A percentile compares a stretch with the other conserved stretches of the same genome.
These are phyloP conservation scores for Sapayoa aenigma DNA, from an alignment of 2,113 vertebrate genomes.

Conservation along the genomic window DNA sequence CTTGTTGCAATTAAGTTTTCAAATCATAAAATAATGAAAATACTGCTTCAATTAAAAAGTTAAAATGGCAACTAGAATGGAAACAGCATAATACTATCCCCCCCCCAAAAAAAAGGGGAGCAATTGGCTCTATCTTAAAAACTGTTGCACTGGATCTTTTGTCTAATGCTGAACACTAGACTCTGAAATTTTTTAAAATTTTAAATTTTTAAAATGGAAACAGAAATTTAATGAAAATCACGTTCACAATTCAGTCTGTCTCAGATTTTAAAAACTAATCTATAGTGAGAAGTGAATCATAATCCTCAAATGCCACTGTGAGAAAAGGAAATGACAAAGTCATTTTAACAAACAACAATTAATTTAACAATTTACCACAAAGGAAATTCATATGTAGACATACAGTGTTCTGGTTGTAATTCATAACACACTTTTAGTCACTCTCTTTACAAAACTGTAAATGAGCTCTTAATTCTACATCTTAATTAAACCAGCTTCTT, in stretches of 20 bases:
- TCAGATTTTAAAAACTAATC: conserved; percentile 2
- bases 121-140: neutral
- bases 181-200: neutral
- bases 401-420: neutral
- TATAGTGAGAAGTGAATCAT: conserved; percentile 7
- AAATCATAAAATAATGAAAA: neutral
- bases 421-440: neutral
- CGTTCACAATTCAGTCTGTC: neutral
- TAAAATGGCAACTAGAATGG: neutral
- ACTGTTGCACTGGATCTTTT: neutral
- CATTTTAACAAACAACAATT: conserved; percentile 49
- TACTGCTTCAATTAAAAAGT: neutral
- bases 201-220: conserved; percentile 1
- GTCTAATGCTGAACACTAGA: neutral
- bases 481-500: conserved; percentile 23
- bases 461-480: conserved; percentile 13
- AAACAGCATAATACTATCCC: neutral
- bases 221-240: neutral
- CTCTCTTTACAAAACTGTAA: conserved; percentile 17
- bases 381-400: conserved; percentile 26
- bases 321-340: conserved; percentile 11
- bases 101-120: neutral
- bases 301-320: neutral
- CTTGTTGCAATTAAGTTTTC: neutral
- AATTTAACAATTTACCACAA: conserved; percentile 55